These are phyloP conservation scores for Grus americana DNA, from an alignment of 2,113 vertebrate species.

Conservation along the genomic window DNA sequence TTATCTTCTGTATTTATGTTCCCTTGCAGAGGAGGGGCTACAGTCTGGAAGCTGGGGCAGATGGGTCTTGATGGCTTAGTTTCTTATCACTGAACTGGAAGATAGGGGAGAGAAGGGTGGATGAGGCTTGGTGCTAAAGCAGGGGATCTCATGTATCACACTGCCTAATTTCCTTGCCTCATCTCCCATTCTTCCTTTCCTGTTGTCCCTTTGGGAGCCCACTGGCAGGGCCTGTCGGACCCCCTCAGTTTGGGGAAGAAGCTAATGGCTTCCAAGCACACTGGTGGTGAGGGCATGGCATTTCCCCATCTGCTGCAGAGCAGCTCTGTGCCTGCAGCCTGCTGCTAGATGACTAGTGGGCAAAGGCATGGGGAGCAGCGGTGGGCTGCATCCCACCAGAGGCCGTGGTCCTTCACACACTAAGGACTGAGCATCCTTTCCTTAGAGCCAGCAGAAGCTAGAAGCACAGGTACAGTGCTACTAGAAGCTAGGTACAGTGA, in stretches of 20 bases:
- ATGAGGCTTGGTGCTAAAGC: background rate
- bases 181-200: background rate
- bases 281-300: rapidly evolving
- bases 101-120: background rate
- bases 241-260: background rate
- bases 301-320: background rate
- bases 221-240: background rate
- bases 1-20: background rate
- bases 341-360: rapidly evolving
- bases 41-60: background rate
- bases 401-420: background rate
- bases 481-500: background rate
- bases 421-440: background rate
- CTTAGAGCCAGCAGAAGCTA: background rate
- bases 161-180: background rate
- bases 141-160: background rate
- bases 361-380: background rate
- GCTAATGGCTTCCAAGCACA: rapidly evolving
- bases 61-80: background rate
- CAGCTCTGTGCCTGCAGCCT: background rate
- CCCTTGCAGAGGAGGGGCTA: background rate
- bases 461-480: background rate
- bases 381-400: background rate
- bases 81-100: background rate
- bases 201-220: background rate